Percentiles rank a stretch among this genome's conserved stretches.
phyloP scores from a whole-genome alignment of 2,888 invertebrate genomes.

The Ophion ventricosus region DNA sequence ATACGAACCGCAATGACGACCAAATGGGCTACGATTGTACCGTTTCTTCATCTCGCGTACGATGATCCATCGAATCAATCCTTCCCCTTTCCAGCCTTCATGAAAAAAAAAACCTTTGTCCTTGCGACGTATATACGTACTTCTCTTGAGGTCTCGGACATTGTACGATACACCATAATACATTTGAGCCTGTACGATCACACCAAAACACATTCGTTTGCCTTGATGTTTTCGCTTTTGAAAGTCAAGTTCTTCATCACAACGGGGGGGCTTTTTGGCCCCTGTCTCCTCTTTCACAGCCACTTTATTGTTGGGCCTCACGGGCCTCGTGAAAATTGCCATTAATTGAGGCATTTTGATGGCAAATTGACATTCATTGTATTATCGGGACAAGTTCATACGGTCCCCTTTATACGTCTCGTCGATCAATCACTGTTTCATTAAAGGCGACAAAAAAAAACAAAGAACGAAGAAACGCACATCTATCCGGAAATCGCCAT shows the following conservation, averaged over 20 bases:
- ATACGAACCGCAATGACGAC: conserved; percentile 44
- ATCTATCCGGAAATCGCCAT: conserved; percentile 57
- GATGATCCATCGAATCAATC: conserved; percentile 26
- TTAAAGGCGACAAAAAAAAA: conserved; percentile 41
- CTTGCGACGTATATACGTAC: conserved; percentile 1
- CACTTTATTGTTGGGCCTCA: conserved; percentile 47
- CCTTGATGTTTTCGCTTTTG: conserved; percentile 43
- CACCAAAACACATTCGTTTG: not conserved
- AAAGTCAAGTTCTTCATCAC: conserved; percentile 56
- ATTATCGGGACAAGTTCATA: conserved; percentile 55
- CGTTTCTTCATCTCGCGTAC: too few relatives aligned
- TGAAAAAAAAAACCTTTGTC: conserved; percentile 6
- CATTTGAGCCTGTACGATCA: not conserved
- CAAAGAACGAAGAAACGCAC: conserved; percentile 38
- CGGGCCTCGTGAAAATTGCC: conserved; percentile 61
- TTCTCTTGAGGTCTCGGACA: not conserved
- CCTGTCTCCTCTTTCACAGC: conserved; percentile 24
- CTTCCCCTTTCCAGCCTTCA: not conserved
- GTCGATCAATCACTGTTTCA: conserved; percentile 63
- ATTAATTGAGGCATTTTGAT: conserved; percentile 56
- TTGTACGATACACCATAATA: too few relatives aligned
- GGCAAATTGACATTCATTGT: conserved; percentile 51
- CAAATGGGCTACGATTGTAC: conserved; percentile 50
- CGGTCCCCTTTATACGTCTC: conserved; percentile 44
- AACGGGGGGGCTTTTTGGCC: conserved; percentile 38